Conservation (phyloP, 2,888 invertebrate species). For the Teleogryllus oceanicus region DNA sequence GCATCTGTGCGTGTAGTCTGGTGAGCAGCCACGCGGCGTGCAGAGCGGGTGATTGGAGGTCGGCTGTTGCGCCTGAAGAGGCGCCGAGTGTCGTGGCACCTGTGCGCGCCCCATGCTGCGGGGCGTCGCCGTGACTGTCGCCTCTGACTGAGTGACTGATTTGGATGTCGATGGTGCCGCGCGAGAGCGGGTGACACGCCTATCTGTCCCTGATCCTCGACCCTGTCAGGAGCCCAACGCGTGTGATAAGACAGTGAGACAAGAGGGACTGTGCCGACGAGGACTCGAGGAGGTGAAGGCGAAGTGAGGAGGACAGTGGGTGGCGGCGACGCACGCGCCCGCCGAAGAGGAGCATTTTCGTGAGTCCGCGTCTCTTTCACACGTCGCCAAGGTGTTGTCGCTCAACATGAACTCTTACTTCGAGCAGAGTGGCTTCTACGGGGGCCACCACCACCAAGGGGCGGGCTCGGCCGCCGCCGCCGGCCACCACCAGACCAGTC, state of each 20-base stretch:
- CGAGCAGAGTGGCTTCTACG: constrained; percentile 94
- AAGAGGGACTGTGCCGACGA: neutral
- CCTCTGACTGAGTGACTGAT: neutral
- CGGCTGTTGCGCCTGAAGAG: neutral
- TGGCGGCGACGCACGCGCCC: neutral
- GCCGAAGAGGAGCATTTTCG: neutral
- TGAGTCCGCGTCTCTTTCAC: neutral
- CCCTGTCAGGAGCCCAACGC: no score
- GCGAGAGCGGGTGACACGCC: constrained; percentile 1
- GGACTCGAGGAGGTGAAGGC: neutral
- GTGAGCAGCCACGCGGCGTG: neutral
- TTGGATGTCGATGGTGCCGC: neutral
- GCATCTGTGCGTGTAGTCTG: neutral
- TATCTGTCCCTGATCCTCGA: neutral
- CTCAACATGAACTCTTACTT: constrained; percentile 90
- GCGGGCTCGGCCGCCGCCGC: constrained; percentile 56
- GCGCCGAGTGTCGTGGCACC: no score
- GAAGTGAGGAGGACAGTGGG: neutral
- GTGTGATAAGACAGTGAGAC: neutral
- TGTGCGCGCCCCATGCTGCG: neutral
- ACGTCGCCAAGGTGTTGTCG: constrained; percentile 37
- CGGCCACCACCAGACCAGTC: constrained; percentile 70
- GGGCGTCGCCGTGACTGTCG: neutral
- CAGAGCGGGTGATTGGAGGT: neutral
- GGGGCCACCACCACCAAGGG: constrained; percentile 82